Conservation (phyloP, 1,140 invertebrate genomes). For the Pemphigus obesinymphae region DNA sequence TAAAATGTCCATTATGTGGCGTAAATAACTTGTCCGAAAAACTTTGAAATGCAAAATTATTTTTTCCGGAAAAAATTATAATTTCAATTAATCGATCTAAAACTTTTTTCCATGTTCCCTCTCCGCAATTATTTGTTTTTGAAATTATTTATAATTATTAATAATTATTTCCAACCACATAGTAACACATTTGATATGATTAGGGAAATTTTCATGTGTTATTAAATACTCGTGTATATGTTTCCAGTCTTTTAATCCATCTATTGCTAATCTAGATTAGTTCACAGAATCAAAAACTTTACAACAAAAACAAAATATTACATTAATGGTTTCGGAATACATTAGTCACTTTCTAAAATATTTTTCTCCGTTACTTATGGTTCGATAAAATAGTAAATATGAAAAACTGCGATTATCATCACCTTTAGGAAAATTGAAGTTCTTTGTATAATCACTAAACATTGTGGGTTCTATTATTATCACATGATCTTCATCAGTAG, state of each 20-base stretch:
- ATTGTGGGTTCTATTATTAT: too few relatives aligned
- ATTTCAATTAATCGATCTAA: not conserved
- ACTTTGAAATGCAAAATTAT: not conserved
- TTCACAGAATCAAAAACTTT: not conserved
- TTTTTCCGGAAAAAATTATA: not conserved
- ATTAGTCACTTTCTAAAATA: not conserved
- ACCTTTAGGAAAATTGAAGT: too few relatives aligned
- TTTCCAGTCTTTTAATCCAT: not conserved
- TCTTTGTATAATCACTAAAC: too few relatives aligned
- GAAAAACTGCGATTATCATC: too few relatives aligned
- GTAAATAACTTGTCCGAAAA: not conserved
- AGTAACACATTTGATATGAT: not conserved
- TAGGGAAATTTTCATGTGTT: not conserved
- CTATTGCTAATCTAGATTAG: not conserved
- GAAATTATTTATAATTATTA: not conserved
- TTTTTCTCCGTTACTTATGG: too few relatives aligned
- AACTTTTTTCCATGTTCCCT: not conserved
- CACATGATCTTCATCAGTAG: too few relatives aligned
- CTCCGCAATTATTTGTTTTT: not conserved
- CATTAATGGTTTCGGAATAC: not conserved
- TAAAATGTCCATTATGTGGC: not conserved
- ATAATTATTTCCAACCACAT: not conserved
- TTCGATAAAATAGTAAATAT: too few relatives aligned
- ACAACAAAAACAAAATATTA: not conserved
- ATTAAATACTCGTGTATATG: not conserved